Conservation (phyloP, 2,113 vertebrate genomes). For the Oplegnathus fasciatus region DNA sequence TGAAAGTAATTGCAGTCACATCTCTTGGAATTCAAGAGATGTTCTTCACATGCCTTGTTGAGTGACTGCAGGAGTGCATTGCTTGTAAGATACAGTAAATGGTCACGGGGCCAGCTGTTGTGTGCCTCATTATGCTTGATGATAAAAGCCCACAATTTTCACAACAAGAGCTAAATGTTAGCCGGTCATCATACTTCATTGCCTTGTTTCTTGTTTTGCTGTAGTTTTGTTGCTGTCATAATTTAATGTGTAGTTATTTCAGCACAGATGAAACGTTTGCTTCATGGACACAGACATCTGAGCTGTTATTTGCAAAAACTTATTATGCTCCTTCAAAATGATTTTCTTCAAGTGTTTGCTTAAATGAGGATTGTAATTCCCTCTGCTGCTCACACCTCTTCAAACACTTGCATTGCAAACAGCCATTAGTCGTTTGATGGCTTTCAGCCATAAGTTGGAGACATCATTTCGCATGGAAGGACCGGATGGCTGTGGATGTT, state of each 20-base stretch:
- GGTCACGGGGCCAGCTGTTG: background rate
- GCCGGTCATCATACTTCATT: background rate
- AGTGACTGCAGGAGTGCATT: conserved; percentile 13
- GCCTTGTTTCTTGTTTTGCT: background rate
- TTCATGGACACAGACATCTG: background rate
- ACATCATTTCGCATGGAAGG: background rate
- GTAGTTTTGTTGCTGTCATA: background rate
- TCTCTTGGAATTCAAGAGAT: conserved; percentile 5
- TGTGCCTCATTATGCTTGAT: background rate
- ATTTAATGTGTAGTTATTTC: background rate
- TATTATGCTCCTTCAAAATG: conserved; percentile 26
- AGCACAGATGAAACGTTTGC: conserved; percentile 6
- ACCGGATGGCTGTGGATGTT: background rate
- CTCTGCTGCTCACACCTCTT: conserved; percentile 32
- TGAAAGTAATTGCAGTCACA: conserved; percentile 16
- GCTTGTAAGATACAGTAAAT: background rate
- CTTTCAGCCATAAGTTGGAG: background rate
- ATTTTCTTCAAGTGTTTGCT: conserved; percentile 30
- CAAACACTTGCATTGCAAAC: conserved; percentile 24
- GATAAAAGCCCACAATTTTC: conserved; percentile 4
- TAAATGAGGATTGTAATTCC: conserved; percentile 36
- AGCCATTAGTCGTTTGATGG: conserved; percentile 16
- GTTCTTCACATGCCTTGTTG: background rate
- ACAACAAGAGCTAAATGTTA: background rate
- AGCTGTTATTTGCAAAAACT: conserved; percentile 29